Base-by-base conservation (phyloP, 2,888 invertebrate genomes). In the Napeogenes sylphis region DNA sequence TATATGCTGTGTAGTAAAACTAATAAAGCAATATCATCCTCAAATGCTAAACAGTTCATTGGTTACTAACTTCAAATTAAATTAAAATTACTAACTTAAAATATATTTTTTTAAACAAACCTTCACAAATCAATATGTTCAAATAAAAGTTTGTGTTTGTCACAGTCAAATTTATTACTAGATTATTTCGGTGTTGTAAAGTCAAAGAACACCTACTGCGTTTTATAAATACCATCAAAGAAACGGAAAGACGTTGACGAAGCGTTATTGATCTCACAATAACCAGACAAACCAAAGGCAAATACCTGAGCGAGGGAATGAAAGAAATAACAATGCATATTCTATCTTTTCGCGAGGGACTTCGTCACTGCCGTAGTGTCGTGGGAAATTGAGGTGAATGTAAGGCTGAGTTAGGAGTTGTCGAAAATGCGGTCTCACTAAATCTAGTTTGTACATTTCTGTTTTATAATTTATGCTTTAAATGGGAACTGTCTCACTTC, bases 381-480 rank as follows among this genome's bases (percentile, higher is more conserved):
- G 76, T 77, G 76, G 75, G 75, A 82, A 79, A 78, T 80, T 77
- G 77, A 80, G 81, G 74, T 76, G 77, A 79, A 78, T 78, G 75
- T 77, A 64, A 67, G 61, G 59, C 45, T 64, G 68, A 66, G 65
- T 66, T 64, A 64, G 58, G 68, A 75, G 75, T 74, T 75, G 68
- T 81, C 85, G 84, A 81, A 85, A 86, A 85, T 85, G 71, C 63
- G 63, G 68, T 73, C 68, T 73, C 64, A 67, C 64, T 66, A 71
- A 70, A 71, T 71, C 68, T 61, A 21, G 21, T 21, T 21, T 21
- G 1, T 21, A 21, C 21, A 21, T 21, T 21, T 21, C 21, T 45
- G 32, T 56, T 54, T 51, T 42, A 53, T 38, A 21, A 21, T 1
- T 21, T 21, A 1, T 21, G 21, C 0, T 21, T 21, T 21, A 21